Conservation (phyloP, 2,797 vertebrate genomes). For the Rhodeus uyekii region DNA sequence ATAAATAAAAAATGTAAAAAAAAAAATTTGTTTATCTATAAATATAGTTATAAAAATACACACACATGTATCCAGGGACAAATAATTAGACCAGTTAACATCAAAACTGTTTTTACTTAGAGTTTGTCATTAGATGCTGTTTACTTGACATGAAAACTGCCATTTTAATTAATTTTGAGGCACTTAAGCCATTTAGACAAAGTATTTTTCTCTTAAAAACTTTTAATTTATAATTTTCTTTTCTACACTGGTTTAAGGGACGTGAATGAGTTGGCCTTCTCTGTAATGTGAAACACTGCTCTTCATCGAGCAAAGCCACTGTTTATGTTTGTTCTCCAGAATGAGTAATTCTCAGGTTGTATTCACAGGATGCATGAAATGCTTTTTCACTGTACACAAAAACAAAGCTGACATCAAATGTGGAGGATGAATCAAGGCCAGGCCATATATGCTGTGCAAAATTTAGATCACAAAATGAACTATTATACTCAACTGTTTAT, state of each 20-base stretch:
- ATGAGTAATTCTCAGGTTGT: constrained; percentile 26
- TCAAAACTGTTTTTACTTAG: not conserved
- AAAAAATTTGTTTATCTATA: too few relatives aligned
- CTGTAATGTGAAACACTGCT: not conserved
- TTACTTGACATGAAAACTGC: not conserved
- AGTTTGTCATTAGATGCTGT: not conserved
- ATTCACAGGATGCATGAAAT: constrained; percentile 7
- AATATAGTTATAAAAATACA: too few relatives aligned
- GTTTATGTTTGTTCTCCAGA: not conserved
- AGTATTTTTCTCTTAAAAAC: too few relatives aligned
- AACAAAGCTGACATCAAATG: constrained; percentile 9
- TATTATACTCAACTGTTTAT: not conserved
- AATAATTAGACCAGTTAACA: not conserved
- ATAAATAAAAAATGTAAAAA: too few relatives aligned
- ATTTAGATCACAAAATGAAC: not conserved
- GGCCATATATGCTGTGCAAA: not conserved
- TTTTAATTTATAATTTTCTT: constrained; percentile 1
- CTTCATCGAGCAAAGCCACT: not conserved
- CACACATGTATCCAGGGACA: too few relatives aligned
- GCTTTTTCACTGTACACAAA: constrained; percentile 1
- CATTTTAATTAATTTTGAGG: not conserved
- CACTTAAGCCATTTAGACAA: too few relatives aligned
- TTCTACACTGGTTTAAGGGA: not conserved
- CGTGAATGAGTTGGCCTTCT: not conserved
- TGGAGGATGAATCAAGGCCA: not conserved